Evolutionary conservation across 2,888 invertebrate genomes (phyloP).

Genomic region (Orthosia gracilis): DNA sequence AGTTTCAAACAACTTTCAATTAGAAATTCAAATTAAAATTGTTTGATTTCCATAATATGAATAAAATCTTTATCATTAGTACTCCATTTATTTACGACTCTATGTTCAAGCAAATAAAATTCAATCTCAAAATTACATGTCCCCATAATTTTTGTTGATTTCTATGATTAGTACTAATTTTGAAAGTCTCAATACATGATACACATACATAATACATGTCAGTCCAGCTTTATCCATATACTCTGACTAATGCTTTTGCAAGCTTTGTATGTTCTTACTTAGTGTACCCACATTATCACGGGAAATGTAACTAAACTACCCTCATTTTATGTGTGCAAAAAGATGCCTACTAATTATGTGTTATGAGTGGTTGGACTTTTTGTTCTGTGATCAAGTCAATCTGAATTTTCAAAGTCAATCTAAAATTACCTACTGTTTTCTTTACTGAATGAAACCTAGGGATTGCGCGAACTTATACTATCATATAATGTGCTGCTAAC

Average conservation of each 20-base stretch:
- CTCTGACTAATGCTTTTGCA: slow-evolving; percentile 60
- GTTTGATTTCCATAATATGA: not conserved
- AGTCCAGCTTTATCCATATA: slow-evolving; percentile 57
- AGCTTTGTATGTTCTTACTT: slow-evolving; percentile 52
- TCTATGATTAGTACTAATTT: slow-evolving; percentile 9
- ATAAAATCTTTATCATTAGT: not conserved
- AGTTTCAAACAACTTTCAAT: not conserved
- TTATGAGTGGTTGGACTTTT: slow-evolving; percentile 31
- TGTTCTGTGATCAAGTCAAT: not conserved
- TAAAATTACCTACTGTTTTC: not conserved
- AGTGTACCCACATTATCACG: slow-evolving; percentile 25
- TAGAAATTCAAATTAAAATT: not conserved
- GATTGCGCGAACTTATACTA: not conserved
- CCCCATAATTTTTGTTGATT: slow-evolving; percentile 3
- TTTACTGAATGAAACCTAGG: not conserved
- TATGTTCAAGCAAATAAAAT: slow-evolving; percentile 31
- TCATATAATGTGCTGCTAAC: not conserved
- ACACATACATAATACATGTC: slow-evolving; percentile 46
- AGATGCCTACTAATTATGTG: slow-evolving; percentile 12
- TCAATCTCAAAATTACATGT: slow-evolving; percentile 6
- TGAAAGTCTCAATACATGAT: slow-evolving; percentile 40
- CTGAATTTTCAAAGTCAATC: not conserved
- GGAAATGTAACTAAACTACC: slow-evolving; percentile 40
- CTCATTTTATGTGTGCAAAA: slow-evolving; percentile 42
- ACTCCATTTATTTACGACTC: slow-evolving; percentile 19